phyloP scores from a whole-genome alignment of 2,888 invertebrate species.

The Luperina testacea region DNA sequence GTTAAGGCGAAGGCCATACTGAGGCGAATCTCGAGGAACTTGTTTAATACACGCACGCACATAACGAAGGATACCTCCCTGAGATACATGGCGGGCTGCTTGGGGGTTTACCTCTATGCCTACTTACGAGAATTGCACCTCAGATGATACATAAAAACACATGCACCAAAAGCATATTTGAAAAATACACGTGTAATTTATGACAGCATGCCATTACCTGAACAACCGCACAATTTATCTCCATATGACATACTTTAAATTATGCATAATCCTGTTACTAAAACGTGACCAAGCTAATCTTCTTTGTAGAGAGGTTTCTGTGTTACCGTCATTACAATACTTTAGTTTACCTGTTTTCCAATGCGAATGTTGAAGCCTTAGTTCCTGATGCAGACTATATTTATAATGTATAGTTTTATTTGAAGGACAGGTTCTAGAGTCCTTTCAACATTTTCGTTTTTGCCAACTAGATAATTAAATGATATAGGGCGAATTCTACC shows the following conservation, averaged over 20 bases:
- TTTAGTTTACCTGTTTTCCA: conserved; percentile 41
- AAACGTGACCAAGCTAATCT: conserved; percentile 74
- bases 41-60: too few species aligned
- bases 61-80: too few species aligned
- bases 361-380: conserved; percentile 35
- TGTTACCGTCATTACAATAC: conserved; percentile 62
- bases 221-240: conserved; percentile 59
- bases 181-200: conserved; percentile 26
- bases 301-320: conserved; percentile 72
- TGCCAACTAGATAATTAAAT: too few species aligned
- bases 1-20: too few species aligned
- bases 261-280: conserved; percentile 73
- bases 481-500: too few species aligned
- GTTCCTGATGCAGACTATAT: conserved; percentile 15
- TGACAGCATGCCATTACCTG: conserved; percentile 47
- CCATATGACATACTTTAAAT: conserved; percentile 68
- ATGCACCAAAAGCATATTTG: neutral
- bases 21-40: too few species aligned
- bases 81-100: too few species aligned
- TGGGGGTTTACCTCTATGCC: too few species aligned
- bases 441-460: neutral
- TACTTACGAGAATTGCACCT: too few species aligned
- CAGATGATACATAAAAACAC: neutral
- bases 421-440: neutral
- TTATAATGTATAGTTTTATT: neutral